Evolutionary conservation across 2,113 vertebrate genomes (phyloP).

Genomic region (Sterna hirundo): DNA sequence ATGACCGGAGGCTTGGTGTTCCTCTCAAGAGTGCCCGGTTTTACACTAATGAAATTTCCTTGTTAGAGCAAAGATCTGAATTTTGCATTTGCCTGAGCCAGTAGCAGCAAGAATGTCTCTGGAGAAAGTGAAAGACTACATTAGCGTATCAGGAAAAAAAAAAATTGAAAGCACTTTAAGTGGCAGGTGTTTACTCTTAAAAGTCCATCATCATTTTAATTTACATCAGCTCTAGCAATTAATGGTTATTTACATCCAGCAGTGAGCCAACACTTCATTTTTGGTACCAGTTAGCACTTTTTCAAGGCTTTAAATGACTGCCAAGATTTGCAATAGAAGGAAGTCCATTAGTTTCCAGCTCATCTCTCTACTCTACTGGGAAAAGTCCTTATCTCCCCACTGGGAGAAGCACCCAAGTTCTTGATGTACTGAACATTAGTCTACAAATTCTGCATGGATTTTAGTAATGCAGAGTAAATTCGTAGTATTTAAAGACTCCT

Average conservation of each 20-base stretch:
- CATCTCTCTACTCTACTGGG: neutral
- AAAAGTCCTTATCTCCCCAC: neutral
- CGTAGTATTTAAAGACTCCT: neutral
- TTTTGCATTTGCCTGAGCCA: neutral
- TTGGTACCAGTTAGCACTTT: neutral
- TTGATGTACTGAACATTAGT: neutral
- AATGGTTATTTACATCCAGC: neutral
- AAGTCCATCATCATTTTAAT: neutral
- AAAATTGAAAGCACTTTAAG: neutral
- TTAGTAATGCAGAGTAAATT: neutral
- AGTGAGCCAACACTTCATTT: neutral
- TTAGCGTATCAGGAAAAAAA: neutral
- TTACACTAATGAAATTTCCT: neutral
- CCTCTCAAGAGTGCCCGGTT: neutral
- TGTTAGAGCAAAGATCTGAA: neutral
- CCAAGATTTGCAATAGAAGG: neutral
- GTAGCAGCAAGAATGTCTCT: neutral
- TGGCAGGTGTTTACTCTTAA: neutral
- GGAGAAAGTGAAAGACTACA: neutral
- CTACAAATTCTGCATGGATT: neutral
- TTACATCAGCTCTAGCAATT: neutral
- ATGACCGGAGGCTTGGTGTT: neutral
- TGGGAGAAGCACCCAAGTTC: neutral
- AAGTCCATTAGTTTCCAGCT: neutral
- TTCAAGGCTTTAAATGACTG: neutral